A percentile compares a stretch with the other conserved stretches of the same genome.
These are phyloP conservation scores for Cheiracanthium punctorium DNA, from an alignment of 2,888 invertebrate species.

Conservation along the genomic window DNA sequence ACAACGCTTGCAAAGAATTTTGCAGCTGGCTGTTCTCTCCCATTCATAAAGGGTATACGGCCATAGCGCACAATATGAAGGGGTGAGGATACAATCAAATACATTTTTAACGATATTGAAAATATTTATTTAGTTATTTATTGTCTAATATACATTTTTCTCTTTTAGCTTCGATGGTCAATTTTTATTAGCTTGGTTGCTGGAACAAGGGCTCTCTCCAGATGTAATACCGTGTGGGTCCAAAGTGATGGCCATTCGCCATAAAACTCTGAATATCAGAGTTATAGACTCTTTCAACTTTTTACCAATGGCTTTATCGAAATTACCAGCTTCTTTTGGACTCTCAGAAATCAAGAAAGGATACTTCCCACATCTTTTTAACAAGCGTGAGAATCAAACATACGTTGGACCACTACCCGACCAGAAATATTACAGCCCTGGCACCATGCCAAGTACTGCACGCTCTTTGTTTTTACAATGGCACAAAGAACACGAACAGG, in stretches of 20 bases:
- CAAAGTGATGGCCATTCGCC: not conserved
- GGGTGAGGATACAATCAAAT: conserved; percentile 8
- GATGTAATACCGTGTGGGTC: conserved; percentile 21
- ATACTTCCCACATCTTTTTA: conserved; percentile 48
- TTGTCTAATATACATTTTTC: not conserved
- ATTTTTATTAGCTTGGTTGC: conserved; percentile 5
- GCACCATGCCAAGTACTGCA: not conserved
- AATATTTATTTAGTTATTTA: no score
- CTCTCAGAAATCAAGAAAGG: conserved; percentile 32
- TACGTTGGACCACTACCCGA: conserved; percentile 20
- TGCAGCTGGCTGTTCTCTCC: conserved; percentile 16
- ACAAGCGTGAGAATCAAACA: conserved; percentile 20
- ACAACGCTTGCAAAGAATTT: not conserved
- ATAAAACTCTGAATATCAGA: not conserved
- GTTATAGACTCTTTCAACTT: conserved; percentile 50
- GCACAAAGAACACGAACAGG: not conserved
- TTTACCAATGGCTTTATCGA: conserved; percentile 32
- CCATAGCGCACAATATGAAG: conserved; percentile 30
- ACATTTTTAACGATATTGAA: no score
- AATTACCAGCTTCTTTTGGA: conserved; percentile 29
- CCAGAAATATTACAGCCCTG: not conserved
- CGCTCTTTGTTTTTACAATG: not conserved
- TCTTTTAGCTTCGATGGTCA: conserved; percentile 35
- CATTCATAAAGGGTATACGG: not conserved
- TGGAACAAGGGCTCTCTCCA: conserved; percentile 9